phyloP scores from a whole-genome alignment of 2,888 invertebrate species.

The Galerucella nymphaeae region DNA sequence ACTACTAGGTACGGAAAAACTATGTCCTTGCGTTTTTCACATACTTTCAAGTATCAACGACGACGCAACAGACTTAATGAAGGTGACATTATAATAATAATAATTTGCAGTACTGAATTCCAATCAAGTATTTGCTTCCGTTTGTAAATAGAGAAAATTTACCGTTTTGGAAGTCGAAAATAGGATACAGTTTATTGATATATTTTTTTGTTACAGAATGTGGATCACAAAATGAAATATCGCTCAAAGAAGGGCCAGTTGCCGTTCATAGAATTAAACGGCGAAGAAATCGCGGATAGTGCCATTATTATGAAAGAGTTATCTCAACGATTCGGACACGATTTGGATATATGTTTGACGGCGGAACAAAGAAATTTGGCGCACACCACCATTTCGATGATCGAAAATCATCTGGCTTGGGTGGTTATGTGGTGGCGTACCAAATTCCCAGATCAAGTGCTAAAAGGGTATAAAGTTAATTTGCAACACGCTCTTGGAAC shows the following conservation, averaged over 20 bases:
- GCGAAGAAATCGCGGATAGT: conserved; percentile 93
- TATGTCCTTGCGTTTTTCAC: conserved; percentile 36
- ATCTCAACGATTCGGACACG: conserved; percentile 83
- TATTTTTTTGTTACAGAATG: conserved; percentile 77
- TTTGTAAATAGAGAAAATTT: neutral
- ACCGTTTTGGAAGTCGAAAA: neutral
- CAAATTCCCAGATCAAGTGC: conserved; percentile 88
- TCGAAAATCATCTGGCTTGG: conserved; percentile 94
- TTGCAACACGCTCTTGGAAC: conserved; percentile 89
- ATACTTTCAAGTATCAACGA: conserved; percentile 32
- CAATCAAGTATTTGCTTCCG: conserved; percentile 1
- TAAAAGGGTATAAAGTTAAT: conserved; percentile 92
- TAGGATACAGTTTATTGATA: neutral
- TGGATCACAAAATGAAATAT: conserved; percentile 93
- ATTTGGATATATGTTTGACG: conserved; percentile 84
- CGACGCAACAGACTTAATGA: conserved; percentile 16
- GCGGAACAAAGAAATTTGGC: conserved; percentile 88
- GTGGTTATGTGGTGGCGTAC: conserved; percentile 94
- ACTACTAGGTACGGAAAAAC: conserved; percentile 16
- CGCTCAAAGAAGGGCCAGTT: conserved; percentile 94
- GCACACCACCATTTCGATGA: conserved; percentile 93
- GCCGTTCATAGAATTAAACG: conserved; percentile 95
- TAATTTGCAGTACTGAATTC: neutral
- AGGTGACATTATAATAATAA: conserved; percentile 20
- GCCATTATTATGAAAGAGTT: conserved; percentile 90